Base-by-base conservation (phyloP, 2,113 vertebrate species). In the Dromas ardeola region DNA sequence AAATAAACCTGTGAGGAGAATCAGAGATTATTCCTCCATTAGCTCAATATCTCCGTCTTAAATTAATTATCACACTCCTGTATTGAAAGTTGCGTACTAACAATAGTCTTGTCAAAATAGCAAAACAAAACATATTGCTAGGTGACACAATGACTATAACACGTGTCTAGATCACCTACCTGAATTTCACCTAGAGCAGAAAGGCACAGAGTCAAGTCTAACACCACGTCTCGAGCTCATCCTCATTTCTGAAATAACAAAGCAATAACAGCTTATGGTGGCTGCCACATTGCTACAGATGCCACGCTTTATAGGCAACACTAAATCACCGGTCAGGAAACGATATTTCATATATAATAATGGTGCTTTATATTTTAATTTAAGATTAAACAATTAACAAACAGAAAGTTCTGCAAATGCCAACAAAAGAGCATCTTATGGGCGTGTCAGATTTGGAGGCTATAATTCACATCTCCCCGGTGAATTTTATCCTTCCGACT, bases 171-270 rank as follows among this genome's bases (percentile, higher is more conserved):
- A 81, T 88, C 91, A 85, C 65, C 88, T 47, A 47, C 82, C 67
- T 71, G 72, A 56, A 72, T 34, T 95, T 80, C 91, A 92, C 93
- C 81, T 58, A 22, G 83, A 95, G 93, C 88, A 94, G 77, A 62
- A 91, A 92, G 95, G 73, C 96, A 95, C 43, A 32, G 65, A 84
- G 83, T 91, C 92, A 96, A 89, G 77, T 53, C 91, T 56, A 84
- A 58, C 83, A 59, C 62, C 66, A 34, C 0, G 2, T 32, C 91
- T 42, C 19, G 61, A 89, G 81, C 86, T 95, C 93, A 85, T 34
- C 65, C 58, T 84, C 52, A 8, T 72, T 61, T 81, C 95, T 86
- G 70, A 82, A 95, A 87, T 15, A 72, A 69, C 83, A 62, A 88
- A 95, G 73, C 63, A 86, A 45, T 65, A 62, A 84, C 17, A 86